Evolutionary conservation across 1,140 invertebrate genomes (phyloP).

Genomic region (Calosoma granatense): DNA sequence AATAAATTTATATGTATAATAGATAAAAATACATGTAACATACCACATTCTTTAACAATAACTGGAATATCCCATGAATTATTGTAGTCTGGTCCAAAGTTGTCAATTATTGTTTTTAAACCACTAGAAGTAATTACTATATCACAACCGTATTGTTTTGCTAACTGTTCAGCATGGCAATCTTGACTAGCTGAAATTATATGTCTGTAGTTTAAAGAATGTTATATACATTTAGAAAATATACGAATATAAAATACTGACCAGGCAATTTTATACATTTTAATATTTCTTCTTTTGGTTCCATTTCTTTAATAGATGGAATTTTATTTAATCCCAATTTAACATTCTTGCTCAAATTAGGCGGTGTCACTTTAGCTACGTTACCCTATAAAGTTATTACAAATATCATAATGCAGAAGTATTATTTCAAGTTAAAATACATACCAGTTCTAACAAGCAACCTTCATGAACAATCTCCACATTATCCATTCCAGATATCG

Average conservation of each 20-base stretch:
- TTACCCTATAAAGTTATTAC: conserved; percentile 19
- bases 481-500: conserved; percentile 18
- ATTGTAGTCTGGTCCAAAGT: conserved; percentile 25
- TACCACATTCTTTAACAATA: conserved; percentile 29
- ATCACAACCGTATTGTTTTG: conserved; percentile 29
- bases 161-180: conserved; percentile 31
- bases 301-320: conserved; percentile 11
- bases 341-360: conserved; percentile 17
- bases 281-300: conserved; percentile 12
- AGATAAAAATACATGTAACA: too few species aligned
- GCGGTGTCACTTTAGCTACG: conserved; percentile 19
- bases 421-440: neutral
- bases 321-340: conserved; percentile 13
- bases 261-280: conserved; percentile 19
- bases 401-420: conserved; percentile 12
- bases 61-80: conserved; percentile 36
- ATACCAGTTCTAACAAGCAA: conserved; percentile 22
- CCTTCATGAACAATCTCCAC: conserved; percentile 18
- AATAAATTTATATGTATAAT: conserved; percentile 3
- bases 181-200: conserved; percentile 34
- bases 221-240: conserved; percentile 3
- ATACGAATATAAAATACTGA: conserved; percentile 8
- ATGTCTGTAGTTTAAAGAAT: conserved; percentile 11
- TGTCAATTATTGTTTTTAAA: conserved; percentile 35
- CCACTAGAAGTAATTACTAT: conserved; percentile 39